phyloP scores from a whole-genome alignment of 2,797 vertebrate genomes.

The Melanotaenia pygmaea region DNA sequence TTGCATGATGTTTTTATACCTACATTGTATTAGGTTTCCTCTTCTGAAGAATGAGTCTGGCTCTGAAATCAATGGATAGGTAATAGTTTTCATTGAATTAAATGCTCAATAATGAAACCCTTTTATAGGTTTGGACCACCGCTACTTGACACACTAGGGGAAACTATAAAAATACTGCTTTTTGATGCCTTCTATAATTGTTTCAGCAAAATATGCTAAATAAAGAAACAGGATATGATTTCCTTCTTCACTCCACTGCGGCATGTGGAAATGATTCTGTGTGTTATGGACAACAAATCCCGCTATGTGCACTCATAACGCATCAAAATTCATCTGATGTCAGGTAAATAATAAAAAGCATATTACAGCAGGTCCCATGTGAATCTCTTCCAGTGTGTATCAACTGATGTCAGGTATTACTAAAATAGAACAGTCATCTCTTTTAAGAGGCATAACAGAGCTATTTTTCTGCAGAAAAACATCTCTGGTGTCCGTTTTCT shows the following conservation, averaged over 20 bases:
- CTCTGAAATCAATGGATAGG: no score
- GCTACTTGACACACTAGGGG: background rate
- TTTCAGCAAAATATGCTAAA: slow-evolving; percentile 20
- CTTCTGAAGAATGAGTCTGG: no score
- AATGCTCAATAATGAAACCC: background rate
- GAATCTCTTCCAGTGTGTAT: slow-evolving; percentile 16
- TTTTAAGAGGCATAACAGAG: slow-evolving; percentile 31
- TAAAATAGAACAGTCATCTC: slow-evolving; percentile 39
- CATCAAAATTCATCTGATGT: slow-evolving; percentile 38
- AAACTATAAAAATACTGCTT: slow-evolving; percentile 25
- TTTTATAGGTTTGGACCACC: background rate
- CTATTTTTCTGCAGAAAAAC: slow-evolving; percentile 28
- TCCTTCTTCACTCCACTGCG: background rate
- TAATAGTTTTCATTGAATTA: background rate
- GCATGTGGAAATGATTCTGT: slow-evolving; percentile 14
- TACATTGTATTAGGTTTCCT: background rate
- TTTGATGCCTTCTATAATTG: slow-evolving; percentile 39
- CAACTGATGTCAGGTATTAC: slow-evolving; percentile 33
- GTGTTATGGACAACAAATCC: slow-evolving; percentile 22
- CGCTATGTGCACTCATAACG: slow-evolving; percentile 17
- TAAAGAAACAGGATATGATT: slow-evolving; percentile 16
- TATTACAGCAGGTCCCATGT: slow-evolving; percentile 33
- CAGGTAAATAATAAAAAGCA: slow-evolving; percentile 14
- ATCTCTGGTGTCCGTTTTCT: slow-evolving; percentile 50
- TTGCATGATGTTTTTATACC: background rate